A percentile compares a stretch with the other conserved stretches of the same genome.
Evolutionary conservation across 2,888 invertebrate genomes (phyloP).

Genomic region (Pollenia labialis): DNA sequence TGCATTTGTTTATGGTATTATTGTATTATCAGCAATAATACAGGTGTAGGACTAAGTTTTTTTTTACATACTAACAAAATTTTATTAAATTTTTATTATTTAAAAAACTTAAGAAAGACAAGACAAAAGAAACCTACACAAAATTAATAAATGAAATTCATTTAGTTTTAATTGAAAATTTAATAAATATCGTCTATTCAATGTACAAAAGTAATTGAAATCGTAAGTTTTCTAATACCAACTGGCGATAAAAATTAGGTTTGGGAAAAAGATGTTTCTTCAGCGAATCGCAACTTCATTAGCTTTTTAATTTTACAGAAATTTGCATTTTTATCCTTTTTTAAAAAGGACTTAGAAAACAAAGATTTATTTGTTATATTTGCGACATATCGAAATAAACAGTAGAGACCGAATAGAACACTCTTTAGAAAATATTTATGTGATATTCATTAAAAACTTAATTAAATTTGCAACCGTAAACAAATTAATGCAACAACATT

Average conservation of each 20-base stretch:
- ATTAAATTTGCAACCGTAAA: no score
- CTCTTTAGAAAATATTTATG: no score
- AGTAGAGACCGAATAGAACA: no score
- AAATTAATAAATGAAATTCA: constrained; percentile 24
- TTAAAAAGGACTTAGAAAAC: no score
- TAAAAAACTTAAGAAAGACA: neutral
- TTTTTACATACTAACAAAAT: neutral
- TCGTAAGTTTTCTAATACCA: constrained; percentile 33
- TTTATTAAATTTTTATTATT: constrained; percentile 16
- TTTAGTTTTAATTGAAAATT: constrained; percentile 34
- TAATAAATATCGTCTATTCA: constrained; percentile 27
- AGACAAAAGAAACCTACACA: constrained; percentile 31
- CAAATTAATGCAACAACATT: no score
- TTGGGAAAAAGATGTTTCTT: neutral
- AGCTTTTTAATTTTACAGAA: no score
- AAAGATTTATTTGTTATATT: no score
- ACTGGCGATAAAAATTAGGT: constrained; percentile 26
- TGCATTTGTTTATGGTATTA: no score
- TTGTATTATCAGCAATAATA: neutral
- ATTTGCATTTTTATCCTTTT: no score
- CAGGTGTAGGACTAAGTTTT: constrained; percentile 26
- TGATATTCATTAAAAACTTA: no score
- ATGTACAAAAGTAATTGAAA: constrained; percentile 23
- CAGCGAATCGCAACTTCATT: no score
- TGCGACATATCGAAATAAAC: no score